These are phyloP conservation scores for Thinocorus orbignyianus DNA, from an alignment of 2,113 vertebrate species.

Conservation along the genomic window DNA sequence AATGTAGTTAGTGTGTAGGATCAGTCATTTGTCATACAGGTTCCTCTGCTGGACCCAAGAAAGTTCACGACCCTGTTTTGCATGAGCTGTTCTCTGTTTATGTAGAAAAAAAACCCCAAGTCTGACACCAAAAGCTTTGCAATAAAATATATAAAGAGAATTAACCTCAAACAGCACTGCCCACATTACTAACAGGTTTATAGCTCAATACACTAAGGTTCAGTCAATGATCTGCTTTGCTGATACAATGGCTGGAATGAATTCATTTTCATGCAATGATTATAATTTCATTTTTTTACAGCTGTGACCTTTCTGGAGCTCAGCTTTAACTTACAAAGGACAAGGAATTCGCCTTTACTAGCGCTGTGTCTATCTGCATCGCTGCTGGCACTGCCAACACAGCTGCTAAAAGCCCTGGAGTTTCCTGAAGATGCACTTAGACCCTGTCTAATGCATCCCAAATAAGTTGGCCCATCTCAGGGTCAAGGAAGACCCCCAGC, in stretches of 20 bases:
- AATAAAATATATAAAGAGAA: neutral
- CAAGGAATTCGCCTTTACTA: neutral
- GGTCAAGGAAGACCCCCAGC: neutral
- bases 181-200: neutral
- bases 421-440: neutral
- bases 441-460: neutral
- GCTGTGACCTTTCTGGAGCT: neutral
- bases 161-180: neutral
- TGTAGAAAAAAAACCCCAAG: neutral
- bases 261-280: neutral
- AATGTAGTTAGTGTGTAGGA: neutral
- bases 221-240: neutral
- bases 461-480: rapidly evolving
- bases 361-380: rapidly evolving
- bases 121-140: neutral
- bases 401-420: neutral
- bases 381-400: neutral
- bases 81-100: neutral
- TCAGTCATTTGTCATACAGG: neutral
- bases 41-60: neutral
- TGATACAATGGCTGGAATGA: neutral
- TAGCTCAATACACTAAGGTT: neutral
- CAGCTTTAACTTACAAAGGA: neutral
- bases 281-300: neutral
- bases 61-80: neutral